Evolutionary conservation across 2,888 invertebrate species (phyloP).

Genomic region (Drosophila picticornis): DNA sequence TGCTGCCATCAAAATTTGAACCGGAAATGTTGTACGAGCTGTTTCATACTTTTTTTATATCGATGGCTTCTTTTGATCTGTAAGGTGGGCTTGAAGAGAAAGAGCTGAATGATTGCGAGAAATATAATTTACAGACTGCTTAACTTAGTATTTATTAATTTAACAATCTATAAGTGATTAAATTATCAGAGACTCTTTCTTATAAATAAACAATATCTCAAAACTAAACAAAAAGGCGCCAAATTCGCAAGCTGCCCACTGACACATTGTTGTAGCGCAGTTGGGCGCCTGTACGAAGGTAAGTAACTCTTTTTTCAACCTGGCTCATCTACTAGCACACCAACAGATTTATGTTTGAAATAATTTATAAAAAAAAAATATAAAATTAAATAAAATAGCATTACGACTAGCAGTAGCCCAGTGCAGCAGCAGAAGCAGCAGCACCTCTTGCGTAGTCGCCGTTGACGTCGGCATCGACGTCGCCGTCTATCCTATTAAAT

Average conservation of each 20-base stretch:
- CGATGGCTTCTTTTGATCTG: not conserved
- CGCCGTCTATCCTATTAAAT: conserved; percentile 79
- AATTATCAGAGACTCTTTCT: too few species aligned
- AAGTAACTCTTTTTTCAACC: conserved; percentile 32
- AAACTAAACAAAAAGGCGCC: not conserved
- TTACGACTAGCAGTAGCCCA: conserved; percentile 39
- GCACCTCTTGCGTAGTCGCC: conserved; percentile 16
- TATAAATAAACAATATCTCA: not conserved
- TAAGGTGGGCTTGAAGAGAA: too few species aligned
- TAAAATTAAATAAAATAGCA: conserved; percentile 74
- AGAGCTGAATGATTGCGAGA: not conserved
- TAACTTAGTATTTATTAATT: too few species aligned
- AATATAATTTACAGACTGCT: not conserved
- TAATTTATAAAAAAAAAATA: conserved; percentile 77
- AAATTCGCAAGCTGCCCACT: not conserved
- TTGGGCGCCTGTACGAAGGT: conserved; percentile 8
- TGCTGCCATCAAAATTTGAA: not conserved
- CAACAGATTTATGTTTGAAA: conserved; percentile 73
- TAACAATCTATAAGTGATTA: too few species aligned
- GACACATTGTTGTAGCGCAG: conserved; percentile 20
- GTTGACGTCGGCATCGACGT: conserved; percentile 20
- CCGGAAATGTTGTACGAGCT: not conserved
- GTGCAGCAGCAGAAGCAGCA: conserved; percentile 17
- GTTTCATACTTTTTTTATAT: not conserved
- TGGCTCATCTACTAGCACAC: conserved; percentile 32